Evolutionary conservation across 2,888 invertebrate species (phyloP).

Genomic region (Cerastis leucographa): DNA sequence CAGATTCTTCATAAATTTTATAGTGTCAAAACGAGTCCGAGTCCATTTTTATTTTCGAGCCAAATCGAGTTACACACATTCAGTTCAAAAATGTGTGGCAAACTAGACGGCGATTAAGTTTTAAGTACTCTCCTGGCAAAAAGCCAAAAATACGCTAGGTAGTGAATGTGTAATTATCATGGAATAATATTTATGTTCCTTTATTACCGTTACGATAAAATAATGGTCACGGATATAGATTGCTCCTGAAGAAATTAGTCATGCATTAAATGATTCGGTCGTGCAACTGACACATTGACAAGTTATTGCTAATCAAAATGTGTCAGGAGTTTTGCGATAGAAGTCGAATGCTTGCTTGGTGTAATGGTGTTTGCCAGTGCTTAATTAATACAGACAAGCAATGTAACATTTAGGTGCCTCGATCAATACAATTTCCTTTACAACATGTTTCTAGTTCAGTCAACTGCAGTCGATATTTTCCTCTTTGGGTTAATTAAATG

Average conservation of each 20-base stretch:
- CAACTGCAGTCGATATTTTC: background rate
- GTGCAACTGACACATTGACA: background rate
- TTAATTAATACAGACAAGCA: background rate
- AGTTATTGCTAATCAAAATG: background rate
- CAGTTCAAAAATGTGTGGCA: background rate
- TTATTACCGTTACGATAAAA: background rate
- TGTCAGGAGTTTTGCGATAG: conserved; percentile 6
- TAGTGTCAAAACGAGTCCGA: no score
- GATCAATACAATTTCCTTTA: background rate
- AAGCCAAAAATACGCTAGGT: background rate
- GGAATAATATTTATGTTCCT: background rate
- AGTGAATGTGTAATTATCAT: background rate
- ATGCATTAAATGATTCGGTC: background rate
- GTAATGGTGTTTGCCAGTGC: background rate
- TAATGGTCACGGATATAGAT: background rate
- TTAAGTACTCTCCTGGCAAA: background rate
- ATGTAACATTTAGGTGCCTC: background rate
- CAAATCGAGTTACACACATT: background rate
- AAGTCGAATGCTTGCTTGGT: no score
- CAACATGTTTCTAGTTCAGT: background rate
- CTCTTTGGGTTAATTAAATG: background rate
- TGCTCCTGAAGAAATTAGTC: background rate
- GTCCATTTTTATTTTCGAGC: background rate
- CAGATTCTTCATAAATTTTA: background rate
- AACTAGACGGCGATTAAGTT: background rate